Evolutionary conservation across 2,888 invertebrate species (phyloP).

Genomic region (Diarsia mendica): DNA sequence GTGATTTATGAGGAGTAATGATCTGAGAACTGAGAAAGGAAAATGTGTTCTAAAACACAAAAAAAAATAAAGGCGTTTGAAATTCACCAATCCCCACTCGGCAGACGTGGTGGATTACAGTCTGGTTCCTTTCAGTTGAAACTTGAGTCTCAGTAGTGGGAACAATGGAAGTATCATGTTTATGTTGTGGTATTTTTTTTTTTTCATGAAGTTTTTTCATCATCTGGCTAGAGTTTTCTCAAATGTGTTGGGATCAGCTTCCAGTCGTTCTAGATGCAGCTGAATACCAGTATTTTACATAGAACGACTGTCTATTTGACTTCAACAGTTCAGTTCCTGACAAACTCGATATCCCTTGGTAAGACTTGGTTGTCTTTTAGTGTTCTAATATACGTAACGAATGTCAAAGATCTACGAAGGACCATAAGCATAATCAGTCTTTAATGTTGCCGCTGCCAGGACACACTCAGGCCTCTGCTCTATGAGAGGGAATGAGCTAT

Average conservation of each 20-base stretch:
- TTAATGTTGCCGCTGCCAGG: too few species aligned
- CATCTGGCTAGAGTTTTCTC: neutral
- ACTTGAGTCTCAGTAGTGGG: neutral
- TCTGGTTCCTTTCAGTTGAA: neutral
- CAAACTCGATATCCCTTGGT: neutral
- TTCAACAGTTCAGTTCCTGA: neutral
- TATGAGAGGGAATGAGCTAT: too few species aligned
- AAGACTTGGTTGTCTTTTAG: neutral
- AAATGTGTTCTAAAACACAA: neutral
- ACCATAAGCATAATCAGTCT: too few species aligned
- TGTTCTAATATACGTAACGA: neutral
- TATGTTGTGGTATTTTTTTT: neutral
- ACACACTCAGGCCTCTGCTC: too few species aligned
- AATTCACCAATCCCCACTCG: neutral
- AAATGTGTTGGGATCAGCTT: neutral
- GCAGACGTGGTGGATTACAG: neutral
- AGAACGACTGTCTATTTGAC: neutral
- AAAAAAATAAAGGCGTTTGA: neutral
- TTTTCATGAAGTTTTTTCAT: neutral
- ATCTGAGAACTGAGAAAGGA: neutral
- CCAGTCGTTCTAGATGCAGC: neutral
- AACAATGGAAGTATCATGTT: neutral
- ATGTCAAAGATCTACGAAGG: neutral
- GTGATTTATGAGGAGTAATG: constrained; percentile 33
- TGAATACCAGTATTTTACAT: neutral